These are phyloP conservation scores for Carcinoscorpius rotundicauda DNA, from an alignment of 1,140 invertebrate genomes.

Conservation along the genomic window DNA sequence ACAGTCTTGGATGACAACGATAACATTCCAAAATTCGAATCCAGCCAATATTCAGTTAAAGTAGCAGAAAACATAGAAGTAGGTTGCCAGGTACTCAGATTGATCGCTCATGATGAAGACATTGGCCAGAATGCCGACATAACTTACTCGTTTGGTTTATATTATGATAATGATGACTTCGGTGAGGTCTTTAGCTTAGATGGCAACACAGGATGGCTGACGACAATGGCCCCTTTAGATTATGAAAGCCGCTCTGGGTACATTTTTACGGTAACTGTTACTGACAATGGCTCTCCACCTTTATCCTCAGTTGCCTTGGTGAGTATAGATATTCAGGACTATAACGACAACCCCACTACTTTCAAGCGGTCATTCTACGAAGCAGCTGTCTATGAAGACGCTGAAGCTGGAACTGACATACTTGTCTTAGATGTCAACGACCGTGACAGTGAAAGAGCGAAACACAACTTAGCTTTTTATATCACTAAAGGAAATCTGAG, in stretches of 20 bases:
- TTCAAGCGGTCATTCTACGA: slow-evolving; percentile 55
- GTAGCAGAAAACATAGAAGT: slow-evolving; percentile 71
- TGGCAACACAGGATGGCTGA: slow-evolving; percentile 72
- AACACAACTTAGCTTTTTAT: slow-evolving; percentile 15
- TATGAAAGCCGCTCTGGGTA: slow-evolving; percentile 89
- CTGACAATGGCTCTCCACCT: slow-evolving; percentile 83
- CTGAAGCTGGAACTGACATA: slow-evolving; percentile 58
- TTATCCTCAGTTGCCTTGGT: slow-evolving; percentile 87
- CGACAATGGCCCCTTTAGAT: slow-evolving; percentile 57
- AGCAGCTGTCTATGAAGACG: slow-evolving; percentile 59
- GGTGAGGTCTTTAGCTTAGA: slow-evolving; percentile 52
- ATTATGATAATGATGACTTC: slow-evolving; percentile 36
- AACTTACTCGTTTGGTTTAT: slow-evolving; percentile 30
- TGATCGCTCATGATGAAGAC: slow-evolving; percentile 59
- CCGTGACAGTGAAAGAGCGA: slow-evolving; percentile 18
- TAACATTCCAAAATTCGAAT: slow-evolving; percentile 52
- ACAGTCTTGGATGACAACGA: slow-evolving; percentile 76
- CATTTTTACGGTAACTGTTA: slow-evolving; percentile 86
- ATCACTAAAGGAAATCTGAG: slow-evolving; percentile 26
- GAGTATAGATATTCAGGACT: slow-evolving; percentile 87
- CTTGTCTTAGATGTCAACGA: slow-evolving; percentile 40
- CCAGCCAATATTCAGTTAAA: slow-evolving; percentile 56
- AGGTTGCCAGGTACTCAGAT: slow-evolving; percentile 61
- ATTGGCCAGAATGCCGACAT: slow-evolving; percentile 34
- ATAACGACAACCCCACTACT: slow-evolving; percentile 74